phyloP scores from a whole-genome alignment of 2,113 vertebrate genomes.

The Seriola aureovittata region DNA sequence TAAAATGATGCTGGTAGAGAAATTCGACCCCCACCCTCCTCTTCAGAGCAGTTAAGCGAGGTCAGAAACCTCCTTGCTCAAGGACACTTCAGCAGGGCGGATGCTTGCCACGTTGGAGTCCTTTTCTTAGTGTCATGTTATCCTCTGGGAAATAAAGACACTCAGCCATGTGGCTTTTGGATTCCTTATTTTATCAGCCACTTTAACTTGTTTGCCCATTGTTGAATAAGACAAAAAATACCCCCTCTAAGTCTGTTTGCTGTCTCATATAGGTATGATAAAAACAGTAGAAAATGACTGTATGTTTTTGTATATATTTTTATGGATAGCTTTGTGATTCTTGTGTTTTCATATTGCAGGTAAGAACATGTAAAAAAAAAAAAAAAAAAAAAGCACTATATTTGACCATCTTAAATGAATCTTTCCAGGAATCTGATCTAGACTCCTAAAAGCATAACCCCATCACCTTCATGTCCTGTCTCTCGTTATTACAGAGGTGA shows the following conservation, averaged over 20 bases:
- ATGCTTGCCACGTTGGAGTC: neutral
- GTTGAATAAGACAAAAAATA: neutral
- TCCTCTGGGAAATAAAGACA: neutral
- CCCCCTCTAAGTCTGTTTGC: neutral
- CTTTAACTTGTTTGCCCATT: constrained; percentile 5
- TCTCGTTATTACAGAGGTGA: constrained; percentile 55
- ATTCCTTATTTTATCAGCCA: neutral
- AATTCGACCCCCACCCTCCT: neutral
- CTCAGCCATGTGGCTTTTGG: neutral
- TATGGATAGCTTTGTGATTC: neutral
- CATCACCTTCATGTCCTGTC: constrained; percentile 47
- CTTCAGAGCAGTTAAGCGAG: neutral
- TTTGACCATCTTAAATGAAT: neutral
- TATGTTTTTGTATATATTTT: neutral
- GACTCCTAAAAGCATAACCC: constrained; percentile 31
- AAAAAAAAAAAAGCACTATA: neutral
- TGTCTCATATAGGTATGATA: neutral
- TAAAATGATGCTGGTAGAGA: neutral
- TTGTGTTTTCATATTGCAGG: neutral
- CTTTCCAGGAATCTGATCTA: constrained; percentile 52
- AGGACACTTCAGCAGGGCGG: constrained; percentile 50
- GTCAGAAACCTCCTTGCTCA: constrained; percentile 27
- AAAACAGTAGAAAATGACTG: neutral
- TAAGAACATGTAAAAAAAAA: constrained; percentile 9
- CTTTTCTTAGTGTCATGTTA: neutral